These are phyloP conservation scores for Arbacia lixula DNA, from an alignment of 53 echinoderm and acorn worm species.

Conservation along the genomic window DNA sequence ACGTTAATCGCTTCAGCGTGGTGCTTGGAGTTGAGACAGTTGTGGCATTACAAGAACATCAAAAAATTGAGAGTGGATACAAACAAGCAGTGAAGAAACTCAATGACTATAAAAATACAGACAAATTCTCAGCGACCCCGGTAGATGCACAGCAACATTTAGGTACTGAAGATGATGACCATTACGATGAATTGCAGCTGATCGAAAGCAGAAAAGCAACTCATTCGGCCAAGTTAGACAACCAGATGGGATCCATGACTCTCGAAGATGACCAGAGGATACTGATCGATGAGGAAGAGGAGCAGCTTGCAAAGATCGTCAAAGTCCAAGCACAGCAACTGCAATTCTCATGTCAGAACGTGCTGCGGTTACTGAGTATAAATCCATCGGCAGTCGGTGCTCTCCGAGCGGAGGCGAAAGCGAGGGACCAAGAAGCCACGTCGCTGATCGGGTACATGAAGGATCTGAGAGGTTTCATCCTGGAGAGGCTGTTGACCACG, in stretches of 20 bases:
- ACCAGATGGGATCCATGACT: neutral
- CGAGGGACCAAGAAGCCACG: slow-evolving; percentile 73
- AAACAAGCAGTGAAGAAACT: slow-evolving; percentile 69
- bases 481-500: slow-evolving; percentile 90
- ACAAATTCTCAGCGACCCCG: slow-evolving; percentile 23
- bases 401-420: slow-evolving; percentile 68
- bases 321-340: slow-evolving; percentile 70
- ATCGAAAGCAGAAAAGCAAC: slow-evolving; percentile 49
- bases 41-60: slow-evolving; percentile 79
- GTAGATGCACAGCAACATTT: slow-evolving; percentile 26
- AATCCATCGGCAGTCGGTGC: slow-evolving; percentile 88
- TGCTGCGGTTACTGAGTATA: slow-evolving; percentile 77
- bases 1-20: slow-evolving; percentile 77
- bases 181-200: slow-evolving; percentile 30
- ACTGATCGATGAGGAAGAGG: slow-evolving; percentile 70
- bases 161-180: slow-evolving; percentile 30
- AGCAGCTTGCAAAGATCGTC: slow-evolving; percentile 63
- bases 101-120: slow-evolving; percentile 54
- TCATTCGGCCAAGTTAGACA: slow-evolving; percentile 3
- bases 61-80: slow-evolving; percentile 67
- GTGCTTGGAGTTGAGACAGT: slow-evolving; percentile 81
- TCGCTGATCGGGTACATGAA: slow-evolving; percentile 76
- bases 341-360: slow-evolving; percentile 78
- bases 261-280: slow-evolving; percentile 17
- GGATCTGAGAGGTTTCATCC: slow-evolving; percentile 86